Evolutionary conservation across 2,797 vertebrate species (phyloP).

Genomic region (Poeciliopsis paucimaculata): DNA sequence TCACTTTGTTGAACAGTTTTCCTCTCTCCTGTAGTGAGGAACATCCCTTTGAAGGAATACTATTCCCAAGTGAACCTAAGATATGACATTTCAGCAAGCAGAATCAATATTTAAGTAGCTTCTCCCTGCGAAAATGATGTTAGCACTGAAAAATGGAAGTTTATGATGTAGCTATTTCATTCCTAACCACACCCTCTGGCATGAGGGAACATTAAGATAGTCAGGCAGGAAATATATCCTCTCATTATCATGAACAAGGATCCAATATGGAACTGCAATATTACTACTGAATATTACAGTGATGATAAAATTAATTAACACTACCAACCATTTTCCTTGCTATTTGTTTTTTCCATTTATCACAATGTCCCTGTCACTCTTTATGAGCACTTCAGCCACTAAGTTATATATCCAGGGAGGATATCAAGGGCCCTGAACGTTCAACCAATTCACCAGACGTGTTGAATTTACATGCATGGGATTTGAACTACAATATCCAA

Average conservation of each 20-base stretch:
- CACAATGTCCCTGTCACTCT: not conserved
- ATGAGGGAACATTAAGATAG: not conserved
- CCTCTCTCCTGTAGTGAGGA: not conserved
- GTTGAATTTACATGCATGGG: not conserved
- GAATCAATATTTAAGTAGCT: not conserved
- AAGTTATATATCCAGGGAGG: not conserved
- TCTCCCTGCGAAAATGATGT: not conserved
- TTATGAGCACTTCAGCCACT: not conserved
- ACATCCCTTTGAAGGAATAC: not conserved
- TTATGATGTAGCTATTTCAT: not conserved
- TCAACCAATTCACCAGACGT: not conserved
- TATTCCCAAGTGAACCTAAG: not conserved
- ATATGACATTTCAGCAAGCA: constrained; percentile 2
- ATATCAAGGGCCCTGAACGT: not conserved
- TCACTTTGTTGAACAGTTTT: not conserved
- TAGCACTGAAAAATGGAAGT: not conserved
- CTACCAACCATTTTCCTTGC: not conserved
- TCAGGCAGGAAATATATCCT: not conserved
- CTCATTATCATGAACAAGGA: not conserved
- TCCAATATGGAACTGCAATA: not conserved
- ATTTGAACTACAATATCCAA: not conserved
- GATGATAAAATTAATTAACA: not conserved
- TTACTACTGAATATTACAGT: not conserved
- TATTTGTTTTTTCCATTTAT: not conserved
- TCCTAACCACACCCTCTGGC: not conserved